Base-by-base conservation (phyloP, 2,797 vertebrate species). In the Hippocampus kuda region DNA sequence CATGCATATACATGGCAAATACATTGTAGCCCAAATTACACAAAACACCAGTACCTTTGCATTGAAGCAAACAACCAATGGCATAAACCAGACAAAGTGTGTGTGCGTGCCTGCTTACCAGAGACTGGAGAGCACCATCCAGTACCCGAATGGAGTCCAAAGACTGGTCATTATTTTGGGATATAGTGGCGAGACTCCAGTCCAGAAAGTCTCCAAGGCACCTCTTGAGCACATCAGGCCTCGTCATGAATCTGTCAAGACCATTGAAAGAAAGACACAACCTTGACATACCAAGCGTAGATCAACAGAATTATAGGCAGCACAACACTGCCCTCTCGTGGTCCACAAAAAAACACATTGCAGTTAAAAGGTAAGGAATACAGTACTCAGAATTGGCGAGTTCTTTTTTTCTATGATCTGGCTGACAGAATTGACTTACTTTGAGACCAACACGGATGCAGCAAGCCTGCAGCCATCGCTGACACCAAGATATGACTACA, bases 361-460 rank as follows among this genome's bases (percentile, higher is more conserved):
- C 46, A 48, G 26, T 65, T 38, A 10, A 63, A 63, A 63, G 61
- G 16, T 27, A 22, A 22, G 5, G 5, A 60, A 54, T n/a, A 24
- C n/a, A 12, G 22, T 24, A 24, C n/a, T 54, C 7, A 20, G 5
- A 49, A 20, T 20, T 22, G 16, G 7, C 18, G 18, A 49, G 48
- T 49, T 18, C 4, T 49, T 18, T 12, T 6, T 1, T 38, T 38
- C 34, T 44, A 4, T 63, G 38, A 13, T 63, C 5, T 24, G 38
- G n/a, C 26, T 34, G n/a, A 44, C 22, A 64, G 41, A 8, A 64
- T 11, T 44, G 22, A 54, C 96, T 96, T 92, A 99, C 97, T 94
- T 98, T 84, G 97, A 98, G 67, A 98, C 87, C 4, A 99, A 91
- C 2, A 99, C 92, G 10, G 95, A 91, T 75, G 97, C 94, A 49